These are phyloP conservation scores for Bos indicus DNA, from an alignment of 2,113 vertebrate genomes.

Conservation along the genomic window DNA sequence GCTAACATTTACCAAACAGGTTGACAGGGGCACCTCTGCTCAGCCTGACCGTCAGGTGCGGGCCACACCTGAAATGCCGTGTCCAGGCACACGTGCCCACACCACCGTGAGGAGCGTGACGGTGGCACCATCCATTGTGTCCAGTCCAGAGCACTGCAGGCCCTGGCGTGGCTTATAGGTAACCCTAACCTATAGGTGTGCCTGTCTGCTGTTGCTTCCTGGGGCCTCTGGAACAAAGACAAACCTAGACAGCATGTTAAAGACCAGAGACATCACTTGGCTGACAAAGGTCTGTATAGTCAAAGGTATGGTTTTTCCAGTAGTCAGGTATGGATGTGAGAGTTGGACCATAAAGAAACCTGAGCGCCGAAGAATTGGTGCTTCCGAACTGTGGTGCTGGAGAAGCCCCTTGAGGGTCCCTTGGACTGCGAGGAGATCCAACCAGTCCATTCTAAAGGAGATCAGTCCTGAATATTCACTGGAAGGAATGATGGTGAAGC, in stretches of 20 bases:
- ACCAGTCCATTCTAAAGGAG: background rate
- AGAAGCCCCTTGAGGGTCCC: background rate
- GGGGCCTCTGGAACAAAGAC: background rate
- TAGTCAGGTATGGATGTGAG: background rate
- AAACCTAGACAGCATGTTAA: background rate
- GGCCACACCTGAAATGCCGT: fast-evolving
- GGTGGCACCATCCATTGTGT: fast-evolving
- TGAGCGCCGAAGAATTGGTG: background rate
- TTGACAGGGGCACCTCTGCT: too few relatives aligned
- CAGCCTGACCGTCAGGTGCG: background rate
- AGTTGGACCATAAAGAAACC: background rate
- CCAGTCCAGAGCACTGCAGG: background rate
- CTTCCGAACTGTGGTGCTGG: background rate
- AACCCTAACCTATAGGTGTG: background rate
- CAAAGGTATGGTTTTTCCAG: background rate
- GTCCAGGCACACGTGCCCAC: background rate
- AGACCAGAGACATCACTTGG: background rate
- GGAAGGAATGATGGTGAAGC: background rate
- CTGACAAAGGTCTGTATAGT: background rate
- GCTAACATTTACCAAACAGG: background rate
- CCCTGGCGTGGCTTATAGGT: fast-evolving
- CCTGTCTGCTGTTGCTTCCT: background rate
- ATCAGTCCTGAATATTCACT: background rate
- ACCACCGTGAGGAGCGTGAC: fast-evolving
- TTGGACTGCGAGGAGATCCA: background rate